Evolutionary conservation across 2,888 invertebrate species (phyloP), one percentile per base, ranked within the genome.

Genomic region (Drosophila cognata): DNA sequence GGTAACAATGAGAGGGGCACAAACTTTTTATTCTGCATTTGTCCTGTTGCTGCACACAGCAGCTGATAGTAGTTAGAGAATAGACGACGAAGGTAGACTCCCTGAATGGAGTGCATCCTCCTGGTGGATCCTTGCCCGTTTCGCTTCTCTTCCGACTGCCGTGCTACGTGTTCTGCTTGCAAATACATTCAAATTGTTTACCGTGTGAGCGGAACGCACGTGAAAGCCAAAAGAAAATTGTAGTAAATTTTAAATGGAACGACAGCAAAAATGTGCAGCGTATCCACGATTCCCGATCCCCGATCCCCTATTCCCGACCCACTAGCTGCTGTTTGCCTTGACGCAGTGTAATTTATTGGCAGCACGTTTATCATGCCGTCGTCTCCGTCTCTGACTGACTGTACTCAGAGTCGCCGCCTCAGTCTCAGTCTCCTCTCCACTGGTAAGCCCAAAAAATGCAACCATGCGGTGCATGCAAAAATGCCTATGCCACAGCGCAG

Each of bases 281-380:
- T 57, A 65, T 63, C 48, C 68, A 51, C 60, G 46, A 48, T 63
- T 38, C 67, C 6, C 43, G 21, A 38, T 11, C 6, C 38, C 56
- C 33, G 11, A 38, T 29, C 50, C 50, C 50, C 38, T 21, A 16
- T 6, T 7, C 6, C 35, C 62, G 10, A 10, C 28, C 18, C 18
- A 55, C 61, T 67, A 69, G 74, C 75, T 75, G 71, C 71, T 58
- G 82, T 71, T 56, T 66, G 68, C 62, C 84, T 89, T 90, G 87
- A 87, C 89, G 87, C 87, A 90, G 89, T 90, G 87, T 88, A 90
- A 88, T 88, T 88, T 88, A 88, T 88, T 88, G 87, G 87, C 90
- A 90, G 87, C 87, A 88, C 87, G 87, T 88, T 88, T 90, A 90
- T 88, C 87, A 88, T 88, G 89, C 77, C 87, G 79, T 90, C 82